Base-by-base conservation (phyloP, 2,888 invertebrate genomes). In the Lasioglossum leucozonium region DNA sequence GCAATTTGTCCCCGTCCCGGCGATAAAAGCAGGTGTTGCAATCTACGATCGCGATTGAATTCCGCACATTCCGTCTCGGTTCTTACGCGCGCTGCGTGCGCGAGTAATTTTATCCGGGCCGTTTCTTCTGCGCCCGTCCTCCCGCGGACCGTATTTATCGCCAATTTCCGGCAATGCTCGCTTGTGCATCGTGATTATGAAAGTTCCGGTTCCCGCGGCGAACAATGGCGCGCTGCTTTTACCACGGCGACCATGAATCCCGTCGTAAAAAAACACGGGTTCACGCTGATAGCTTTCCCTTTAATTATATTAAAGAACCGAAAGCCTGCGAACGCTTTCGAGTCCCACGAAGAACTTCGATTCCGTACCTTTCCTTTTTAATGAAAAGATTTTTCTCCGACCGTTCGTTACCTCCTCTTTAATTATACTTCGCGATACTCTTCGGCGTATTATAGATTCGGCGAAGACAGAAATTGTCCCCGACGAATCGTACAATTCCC, bases 21-120 rank as follows among this genome's bases (percentile, higher is more conserved):
- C 30, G 51, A 74, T 77, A 84, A 84, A 85, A 84, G 69, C 84
- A 55, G 74, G 34, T 42, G 73, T 72, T 37, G 84, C 79, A 79
- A 79, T 76, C 78, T 34, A 71, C 84, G 26, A 76, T 47, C 76
- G 16, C 77, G 77, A 69, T 79, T 71, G 69, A 85, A 80, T 84
- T 84, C 26, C 79, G 4, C 51, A 44, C 42, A 42, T 77, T n/a
- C 26, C 55, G 37, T 30, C 11, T n/a, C 44, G 58, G 16, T 84
- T 84, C 72, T 84, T 84, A 74, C 65, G 74, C 4, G 4, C 40
- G 4, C 40, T 10, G 30, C 62, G 76, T 18, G 42, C 18, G 26
- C 76, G 13, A 82, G 26, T 77, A 58, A 77, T 74, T 74, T 77
- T 74, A 62, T 71, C 77, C 34, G 69, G 40, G 47, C n/a, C 13